Evolutionary conservation across 2,888 invertebrate genomes (phyloP), one percentile per base, ranked within the genome.

Genomic region (Orthosia gothica): DNA sequence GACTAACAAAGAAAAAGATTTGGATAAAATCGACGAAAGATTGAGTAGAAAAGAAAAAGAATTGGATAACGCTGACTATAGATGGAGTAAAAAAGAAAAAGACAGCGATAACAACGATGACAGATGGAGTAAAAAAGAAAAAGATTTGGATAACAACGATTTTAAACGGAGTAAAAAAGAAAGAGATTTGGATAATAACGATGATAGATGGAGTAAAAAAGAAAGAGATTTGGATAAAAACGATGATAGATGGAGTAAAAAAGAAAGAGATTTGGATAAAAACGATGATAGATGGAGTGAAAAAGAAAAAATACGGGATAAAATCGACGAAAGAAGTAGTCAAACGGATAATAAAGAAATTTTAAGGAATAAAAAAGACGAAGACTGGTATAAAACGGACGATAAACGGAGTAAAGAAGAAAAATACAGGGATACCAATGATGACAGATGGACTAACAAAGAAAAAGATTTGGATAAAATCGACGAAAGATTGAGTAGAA

Each of bases 261-360:
- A 23, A 76, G 15, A 32, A 76, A 32, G 26, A 23, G 15, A 58
- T 1, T 18, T 4, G 32, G 2, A 76, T 49, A 67, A 2, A 13
- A 49, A 26, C 49, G 20, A 18, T 3, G 12, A 18, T 2, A 16
- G 3, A 3, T 20, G 11, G 47, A 18, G 23, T 16, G 54, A 55
- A 63, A 61, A 23, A 5, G 45, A 66, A 7, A 32, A 32, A 0
- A n/a, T n/a, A n/a, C n/a, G 0, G n/a, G n/a, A n/a, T n/a, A n/a
- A n/a, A n/a, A n/a, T n/a, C 15, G 40, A 45, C 3, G 32, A 32
- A 32, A 32, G 32, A 32, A 32, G 7, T 32, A 32, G 32, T 32
- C 40, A 40, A 9, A 40, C 40, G 40, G 40, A 40, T 40, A 40
- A 40, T 40, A 40, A 40, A 40, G 40, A 40, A 7, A 40, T 40